phyloP scores from a whole-genome alignment of 1,140 invertebrate species.

The Plectrocnemia conspersa region DNA sequence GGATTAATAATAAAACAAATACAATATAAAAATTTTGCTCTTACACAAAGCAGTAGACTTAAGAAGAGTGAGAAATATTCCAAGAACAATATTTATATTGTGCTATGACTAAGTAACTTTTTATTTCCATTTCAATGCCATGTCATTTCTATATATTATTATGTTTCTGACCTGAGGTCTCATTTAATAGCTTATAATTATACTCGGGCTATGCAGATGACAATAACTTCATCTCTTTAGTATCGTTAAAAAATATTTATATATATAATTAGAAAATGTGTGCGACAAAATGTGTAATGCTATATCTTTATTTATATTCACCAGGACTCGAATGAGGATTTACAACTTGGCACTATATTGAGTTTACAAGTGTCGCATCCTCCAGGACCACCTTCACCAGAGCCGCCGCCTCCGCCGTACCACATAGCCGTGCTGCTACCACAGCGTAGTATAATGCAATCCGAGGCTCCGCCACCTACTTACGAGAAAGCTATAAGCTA shows the following conservation, averaged over 20 bases:
- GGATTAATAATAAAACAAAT: no score
- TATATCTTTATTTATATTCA: background rate
- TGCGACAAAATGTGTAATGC: background rate
- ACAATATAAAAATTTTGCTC: no score
- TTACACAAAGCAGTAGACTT: no score
- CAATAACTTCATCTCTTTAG: background rate
- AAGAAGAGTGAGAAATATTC: no score
- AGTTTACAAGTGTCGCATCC: slow-evolving; percentile 25
- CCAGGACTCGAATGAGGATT: slow-evolving; percentile 33
- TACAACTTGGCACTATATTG: slow-evolving; percentile 30
- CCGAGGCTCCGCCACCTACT: slow-evolving; percentile 59
- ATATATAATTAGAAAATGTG: background rate
- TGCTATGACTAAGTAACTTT: no score
- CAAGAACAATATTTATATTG: no score
- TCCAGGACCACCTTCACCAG: slow-evolving; percentile 15
- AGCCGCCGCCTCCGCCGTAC: slow-evolving; percentile 53
- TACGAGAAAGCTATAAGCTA: slow-evolving; percentile 62
- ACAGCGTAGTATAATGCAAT: slow-evolving; percentile 41
- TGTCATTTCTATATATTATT: no score
- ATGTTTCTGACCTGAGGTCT: no score
- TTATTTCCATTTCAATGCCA: no score
- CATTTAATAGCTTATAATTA: background rate
- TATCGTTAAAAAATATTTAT: background rate
- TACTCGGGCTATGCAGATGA: background rate
- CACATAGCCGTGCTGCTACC: slow-evolving; percentile 64